Conservation (phyloP, 35 echinoderm and acorn worm genomes). For the Lytechinus pictus region DNA sequence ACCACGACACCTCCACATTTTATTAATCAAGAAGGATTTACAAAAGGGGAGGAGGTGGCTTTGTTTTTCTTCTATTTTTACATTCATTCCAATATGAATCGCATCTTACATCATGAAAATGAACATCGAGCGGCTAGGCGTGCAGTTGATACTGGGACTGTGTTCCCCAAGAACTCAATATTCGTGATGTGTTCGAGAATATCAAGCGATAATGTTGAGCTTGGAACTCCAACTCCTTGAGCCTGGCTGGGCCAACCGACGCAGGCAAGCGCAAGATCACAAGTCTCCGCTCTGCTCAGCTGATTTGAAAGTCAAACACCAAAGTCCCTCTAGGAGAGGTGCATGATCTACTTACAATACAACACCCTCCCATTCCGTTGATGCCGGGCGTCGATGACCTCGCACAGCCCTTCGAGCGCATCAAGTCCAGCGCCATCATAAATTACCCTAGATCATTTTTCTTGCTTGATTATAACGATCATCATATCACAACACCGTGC, state of each 20-base stretch:
- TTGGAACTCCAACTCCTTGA: neutral
- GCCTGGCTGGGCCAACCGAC: neutral
- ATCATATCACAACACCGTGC: neutral
- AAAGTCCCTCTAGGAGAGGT: neutral
- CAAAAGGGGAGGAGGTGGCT: too few relatives aligned
- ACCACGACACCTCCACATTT: too few relatives aligned
- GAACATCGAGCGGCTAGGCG: too few relatives aligned
- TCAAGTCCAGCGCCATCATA: constrained; percentile 16
- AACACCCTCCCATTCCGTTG: neutral
- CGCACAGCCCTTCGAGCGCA: neutral
- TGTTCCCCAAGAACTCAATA: neutral
- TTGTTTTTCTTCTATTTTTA: too few relatives aligned
- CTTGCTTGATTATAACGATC: neutral
- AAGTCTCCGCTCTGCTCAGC: neutral
- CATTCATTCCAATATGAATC: too few relatives aligned
- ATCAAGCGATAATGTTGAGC: neutral
- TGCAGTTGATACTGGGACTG: neutral
- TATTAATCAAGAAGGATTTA: too few relatives aligned
- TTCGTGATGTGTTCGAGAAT: neutral
- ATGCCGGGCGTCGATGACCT: neutral
- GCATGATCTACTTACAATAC: neutral
- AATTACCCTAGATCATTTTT: neutral
- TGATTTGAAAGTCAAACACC: neutral
- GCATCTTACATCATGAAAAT: too few relatives aligned
- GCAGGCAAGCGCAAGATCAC: neutral